Conservation (phyloP, 2,888 invertebrate species). For the Parnassius mnemosyne region DNA sequence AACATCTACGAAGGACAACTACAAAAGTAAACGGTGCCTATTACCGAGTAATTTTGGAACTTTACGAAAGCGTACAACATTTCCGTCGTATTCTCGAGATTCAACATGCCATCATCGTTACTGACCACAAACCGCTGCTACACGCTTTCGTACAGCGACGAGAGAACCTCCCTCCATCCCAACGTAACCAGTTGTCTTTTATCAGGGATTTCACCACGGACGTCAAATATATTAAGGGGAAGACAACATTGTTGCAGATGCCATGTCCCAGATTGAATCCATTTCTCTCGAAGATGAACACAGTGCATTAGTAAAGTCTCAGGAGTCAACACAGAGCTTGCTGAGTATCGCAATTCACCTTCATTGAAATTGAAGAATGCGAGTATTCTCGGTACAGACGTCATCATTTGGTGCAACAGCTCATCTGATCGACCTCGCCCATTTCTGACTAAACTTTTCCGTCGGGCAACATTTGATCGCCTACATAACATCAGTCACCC, state of each 20-base stretch:
- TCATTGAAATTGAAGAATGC: not conserved
- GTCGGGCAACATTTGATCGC: not conserved
- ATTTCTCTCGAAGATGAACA: not conserved
- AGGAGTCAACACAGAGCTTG: no score
- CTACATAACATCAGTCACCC: slow-evolving; percentile 2
- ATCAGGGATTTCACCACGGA: not conserved
- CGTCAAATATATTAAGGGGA: not conserved
- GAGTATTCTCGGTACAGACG: not conserved
- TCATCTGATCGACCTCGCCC: not conserved
- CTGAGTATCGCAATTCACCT: no score
- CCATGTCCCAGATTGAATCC: not conserved
- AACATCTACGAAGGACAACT: no score
- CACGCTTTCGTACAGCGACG: slow-evolving; percentile 29
- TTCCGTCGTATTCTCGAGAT: slow-evolving; percentile 33
- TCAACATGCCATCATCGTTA: slow-evolving; percentile 28
- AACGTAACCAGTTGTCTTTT: not conserved
- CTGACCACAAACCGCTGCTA: slow-evolving; percentile 32
- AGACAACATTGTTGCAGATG: not conserved
- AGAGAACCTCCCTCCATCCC: no score
- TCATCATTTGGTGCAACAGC: not conserved
- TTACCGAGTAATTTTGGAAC: slow-evolving; percentile 31
- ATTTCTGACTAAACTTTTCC: not conserved
- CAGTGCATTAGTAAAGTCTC: no score
- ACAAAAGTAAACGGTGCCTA: no score
- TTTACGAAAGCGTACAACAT: slow-evolving; percentile 33